Evolutionary conservation across 2,888 invertebrate species (phyloP).

Genomic region (Dendrolimus houi): DNA sequence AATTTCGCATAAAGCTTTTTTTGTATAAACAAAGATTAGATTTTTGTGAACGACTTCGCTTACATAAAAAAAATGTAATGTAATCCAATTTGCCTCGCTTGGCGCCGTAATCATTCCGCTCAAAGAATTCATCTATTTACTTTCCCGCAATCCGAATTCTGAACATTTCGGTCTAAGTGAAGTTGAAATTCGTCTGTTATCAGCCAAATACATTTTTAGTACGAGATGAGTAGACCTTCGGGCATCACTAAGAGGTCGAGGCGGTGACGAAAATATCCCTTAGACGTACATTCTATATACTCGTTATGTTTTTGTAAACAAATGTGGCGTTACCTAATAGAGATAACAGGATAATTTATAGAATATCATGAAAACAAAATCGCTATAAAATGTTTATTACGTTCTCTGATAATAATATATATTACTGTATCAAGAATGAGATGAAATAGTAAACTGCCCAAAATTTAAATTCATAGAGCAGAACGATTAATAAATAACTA

Average conservation of each 20-base stretch:
- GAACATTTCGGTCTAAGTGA: conserved; percentile 8
- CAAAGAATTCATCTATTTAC: background rate
- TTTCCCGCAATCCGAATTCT: background rate
- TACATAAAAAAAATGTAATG: background rate
- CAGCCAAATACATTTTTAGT: conserved; percentile 21
- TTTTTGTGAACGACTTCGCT: background rate
- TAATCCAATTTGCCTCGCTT: background rate
- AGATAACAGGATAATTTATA: conserved; percentile 14
- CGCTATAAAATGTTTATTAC: no score
- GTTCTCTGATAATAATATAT: no score
- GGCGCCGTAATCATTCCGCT: background rate
- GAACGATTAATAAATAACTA: no score
- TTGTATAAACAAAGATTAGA: background rate
- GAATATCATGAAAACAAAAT: background rate
- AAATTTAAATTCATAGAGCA: no score
- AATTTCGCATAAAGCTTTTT: background rate
- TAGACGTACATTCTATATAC: conserved; percentile 16
- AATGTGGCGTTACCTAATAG: conserved; percentile 12
- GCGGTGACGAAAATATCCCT: conserved; percentile 35
- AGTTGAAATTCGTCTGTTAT: conserved; percentile 27
- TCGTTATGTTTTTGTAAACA: conserved; percentile 23
- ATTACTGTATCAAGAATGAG: no score
- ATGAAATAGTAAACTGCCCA: no score
- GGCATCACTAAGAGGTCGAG: conserved; percentile 35
- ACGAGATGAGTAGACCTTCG: conserved; percentile 38